Evolutionary conservation across 2,797 vertebrate genomes (phyloP), one percentile per base, ranked within the genome.

Genomic region (Botia almorhae): DNA sequence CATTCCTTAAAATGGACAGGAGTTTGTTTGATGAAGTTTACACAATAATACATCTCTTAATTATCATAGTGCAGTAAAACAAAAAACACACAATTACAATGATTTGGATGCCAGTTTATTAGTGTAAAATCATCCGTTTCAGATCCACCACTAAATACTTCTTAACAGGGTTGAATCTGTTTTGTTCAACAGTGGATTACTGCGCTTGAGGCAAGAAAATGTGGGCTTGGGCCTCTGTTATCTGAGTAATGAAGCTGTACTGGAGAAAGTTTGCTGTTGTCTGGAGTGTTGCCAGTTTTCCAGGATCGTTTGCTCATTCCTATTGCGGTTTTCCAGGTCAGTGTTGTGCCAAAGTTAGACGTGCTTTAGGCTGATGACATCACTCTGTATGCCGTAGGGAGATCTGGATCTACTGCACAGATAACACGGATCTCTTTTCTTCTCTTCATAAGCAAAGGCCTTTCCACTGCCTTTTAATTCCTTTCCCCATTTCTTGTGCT

Each of bases 351-450:
- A 75, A 46, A 53, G 33, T 50, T 78, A 70, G 53, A 19, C 55
- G 2, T 60, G 67, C 53, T 78, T 61, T 70, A 8, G 67, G 55
- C 53, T 48, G 8, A 33, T 75, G 70, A 69, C 70, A 68, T 82
- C 76, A 68, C n/a, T 74, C 33, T 56, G 64, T 21, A 60, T 58
- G 21, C 61, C 13, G 0, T 13, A 58, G 71, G 33, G 53, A 56
- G 19, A 29, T 63, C 29, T 73, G 39, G 50, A 72, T 60, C 43
- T 63, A 4, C 58, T 80, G 69, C 69, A 73, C 19, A 19, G 69
- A 65, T 55, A 55, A 63, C 21, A 53, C n/a, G 63, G 43, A 53
- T 61, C 4, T 29, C 14, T 75, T 51, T 64, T 51, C 64, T 23
- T 48, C 16, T 46, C 39, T 61, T 21, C 17, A 74, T 13, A 43